Evolutionary conservation across 2,888 invertebrate species (phyloP), one percentile per base, ranked within the genome.

Genomic region (Acrocera orbiculus): DNA sequence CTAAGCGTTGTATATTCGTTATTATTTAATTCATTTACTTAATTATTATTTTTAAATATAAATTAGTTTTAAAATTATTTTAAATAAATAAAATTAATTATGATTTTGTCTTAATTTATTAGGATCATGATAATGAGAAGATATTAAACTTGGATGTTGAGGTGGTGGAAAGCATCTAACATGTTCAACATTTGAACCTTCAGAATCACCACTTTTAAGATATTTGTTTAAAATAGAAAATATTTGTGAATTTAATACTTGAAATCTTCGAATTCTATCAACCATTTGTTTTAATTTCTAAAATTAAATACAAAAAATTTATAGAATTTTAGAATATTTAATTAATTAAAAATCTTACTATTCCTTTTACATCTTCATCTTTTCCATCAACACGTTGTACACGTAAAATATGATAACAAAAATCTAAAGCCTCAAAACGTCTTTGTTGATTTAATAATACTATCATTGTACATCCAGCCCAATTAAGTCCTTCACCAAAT

Each of bases 391-490:
- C 90, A 23, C 92, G 66, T 59, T 96, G 95, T 8, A 96, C 92
- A 40, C 92, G 64, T 40, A 96, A 69, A 48, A 98, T 85, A 59
- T 98, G 96, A 63, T 98, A 98, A 62, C 90, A 93, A 66, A 96
- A 96, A 66, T 98, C 98, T 27, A 96, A 69, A 2, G 92, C 90
- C 56, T 98, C 95, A 60, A 96, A 98, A 38, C 95, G 67, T 28
- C 90, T 66, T 63, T 96, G 93, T 52, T 98, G 96, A 0, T 90
- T 90, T 23, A 98, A 66, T 26, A 98, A 66, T 3, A 89, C 81
- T 41, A 98, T 87, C 69, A 98, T 86, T 9, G 92, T 80, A 58
- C 95, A 93, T 1, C 95, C 96, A 4, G 95, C 96, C 96, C 96
- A 98, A 61, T 96, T 90, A 1, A 98, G 67, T 0, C 96, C 96